Evolutionary conservation across 2,888 invertebrate species (phyloP), one percentile per base, ranked within the genome.

Genomic region (Cephus nigrinus): DNA sequence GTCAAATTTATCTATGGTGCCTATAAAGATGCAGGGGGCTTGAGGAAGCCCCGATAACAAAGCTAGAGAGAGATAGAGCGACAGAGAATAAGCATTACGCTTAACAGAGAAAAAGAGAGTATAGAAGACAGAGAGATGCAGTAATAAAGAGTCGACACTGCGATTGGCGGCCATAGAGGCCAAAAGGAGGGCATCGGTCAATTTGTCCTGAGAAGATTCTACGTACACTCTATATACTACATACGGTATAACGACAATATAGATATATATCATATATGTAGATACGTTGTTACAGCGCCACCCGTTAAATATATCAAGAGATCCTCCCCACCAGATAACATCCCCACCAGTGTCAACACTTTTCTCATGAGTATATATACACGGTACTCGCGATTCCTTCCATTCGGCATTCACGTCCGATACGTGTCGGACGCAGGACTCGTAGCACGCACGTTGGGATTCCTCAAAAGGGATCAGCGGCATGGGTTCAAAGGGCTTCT

Each of bases 1-100:
- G 71, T 71, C 71, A 71, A 71, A 71, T 71, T 31, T 71, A 71
- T 71, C 71, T 71, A 32, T 33, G 71, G 15, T 31, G 32, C 71
- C 71, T 33, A 71, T 71, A 71, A 71, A 71, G 23, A 55, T 55
- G 23, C 55, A 55, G 23, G 55, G 55, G 55, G 23, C 55, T 55
- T 1, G 55, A 55, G 55, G 55, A 55, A 23, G 23, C 71, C 71
- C n/a, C 71, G 71, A 71, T 71, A 71, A 71, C 32, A 71, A 71
- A 71, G 71, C 23, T 23, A 55, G 23, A 55, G 9, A 55, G 23
- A 55, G 55, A 40, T 15, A 40, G 40, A 40, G 15, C 15, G 40
- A 55, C 9, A 23, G 55, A 23, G 23, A 55, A 55, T 23, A 9
- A 23, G 23, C 2, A 55, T 23, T 55, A 55, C 55, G 5, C 55